A percentile compares a stretch with the other conserved stretches of the same genome.
phyloP scores from a whole-genome alignment of 2,888 invertebrate species.

The Iselma pallidipennis region DNA sequence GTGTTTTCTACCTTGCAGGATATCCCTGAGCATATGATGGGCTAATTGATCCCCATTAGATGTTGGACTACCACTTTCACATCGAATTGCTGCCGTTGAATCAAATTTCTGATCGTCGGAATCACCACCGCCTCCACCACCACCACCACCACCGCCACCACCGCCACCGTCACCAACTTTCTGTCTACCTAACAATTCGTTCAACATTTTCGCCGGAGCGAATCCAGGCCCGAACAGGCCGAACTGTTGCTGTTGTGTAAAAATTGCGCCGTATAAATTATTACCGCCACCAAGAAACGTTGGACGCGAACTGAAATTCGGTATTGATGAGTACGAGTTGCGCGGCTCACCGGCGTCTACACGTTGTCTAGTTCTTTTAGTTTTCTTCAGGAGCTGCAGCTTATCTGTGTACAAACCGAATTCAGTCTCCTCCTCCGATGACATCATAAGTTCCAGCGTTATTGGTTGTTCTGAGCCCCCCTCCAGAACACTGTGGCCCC shows the following conservation, averaged over 20 bases:
- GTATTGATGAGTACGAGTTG: slow-evolving; percentile 86
- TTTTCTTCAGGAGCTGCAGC: slow-evolving; percentile 88
- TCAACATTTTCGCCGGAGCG: slow-evolving; percentile 89
- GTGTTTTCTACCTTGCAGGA: slow-evolving; percentile 87
- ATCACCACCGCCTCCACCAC: slow-evolving; percentile 58
- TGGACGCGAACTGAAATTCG: slow-evolving; percentile 76
- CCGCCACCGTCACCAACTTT: slow-evolving; percentile 58
- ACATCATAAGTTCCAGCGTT: slow-evolving; percentile 90
- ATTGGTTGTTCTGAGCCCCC: slow-evolving; percentile 74
- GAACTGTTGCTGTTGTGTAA: slow-evolving; percentile 78
- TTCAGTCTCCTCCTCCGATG: slow-evolving; percentile 95
- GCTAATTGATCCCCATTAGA: slow-evolving; percentile 63
- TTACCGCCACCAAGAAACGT: slow-evolving; percentile 77
- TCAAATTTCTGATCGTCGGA: slow-evolving; percentile 55
- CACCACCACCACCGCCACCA: slow-evolving; percentile 46
- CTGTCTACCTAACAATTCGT: slow-evolving; percentile 84
- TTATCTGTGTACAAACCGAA: slow-evolving; percentile 93
- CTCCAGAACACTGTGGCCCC: slow-evolving; percentile 61
- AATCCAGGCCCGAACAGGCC: slow-evolving; percentile 83
- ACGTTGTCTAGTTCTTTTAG: slow-evolving; percentile 92
- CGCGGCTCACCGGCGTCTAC: slow-evolving; percentile 96
- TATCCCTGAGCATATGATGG: slow-evolving; percentile 87
- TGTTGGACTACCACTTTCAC: slow-evolving; percentile 64
- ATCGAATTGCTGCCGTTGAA: slow-evolving; percentile 50
- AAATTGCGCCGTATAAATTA: slow-evolving; percentile 81